Conservation (phyloP, 2,113 vertebrate species). For the Mystacornis crossleyi region DNA sequence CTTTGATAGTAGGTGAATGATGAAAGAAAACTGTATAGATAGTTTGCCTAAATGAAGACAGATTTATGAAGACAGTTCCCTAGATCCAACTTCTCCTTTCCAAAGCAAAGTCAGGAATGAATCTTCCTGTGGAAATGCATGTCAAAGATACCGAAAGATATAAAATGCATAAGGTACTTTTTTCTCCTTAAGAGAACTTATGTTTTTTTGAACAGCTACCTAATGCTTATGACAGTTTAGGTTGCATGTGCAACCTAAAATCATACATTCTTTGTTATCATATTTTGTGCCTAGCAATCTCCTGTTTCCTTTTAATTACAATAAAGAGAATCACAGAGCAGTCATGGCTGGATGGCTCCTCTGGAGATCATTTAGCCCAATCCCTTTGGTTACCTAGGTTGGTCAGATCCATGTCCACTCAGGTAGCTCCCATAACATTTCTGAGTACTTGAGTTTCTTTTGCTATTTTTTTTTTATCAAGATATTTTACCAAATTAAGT, state of each 20-base stretch:
- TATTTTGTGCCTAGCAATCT: background rate
- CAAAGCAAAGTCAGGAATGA: conserved; percentile 3
- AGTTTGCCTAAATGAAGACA: conserved; percentile 6
- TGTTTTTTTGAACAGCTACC: background rate
- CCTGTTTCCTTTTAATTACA: background rate
- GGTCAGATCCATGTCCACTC: no score
- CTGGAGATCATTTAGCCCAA: background rate
- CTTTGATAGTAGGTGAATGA: background rate
- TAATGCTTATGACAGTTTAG: background rate
- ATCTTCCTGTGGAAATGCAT: background rate
- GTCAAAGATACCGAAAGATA: background rate
- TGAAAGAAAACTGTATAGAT: background rate
- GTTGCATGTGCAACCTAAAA: background rate
- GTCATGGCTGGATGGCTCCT: rapidly evolving
- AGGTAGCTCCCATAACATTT: background rate
- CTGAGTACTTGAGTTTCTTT: background rate
- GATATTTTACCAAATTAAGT: background rate
- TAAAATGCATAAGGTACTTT: background rate
- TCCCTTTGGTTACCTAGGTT: background rate
- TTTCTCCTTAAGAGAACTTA: background rate
- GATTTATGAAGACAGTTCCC: background rate
- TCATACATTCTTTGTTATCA: rapidly evolving
- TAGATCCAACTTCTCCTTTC: background rate
- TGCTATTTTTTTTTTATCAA: background rate
- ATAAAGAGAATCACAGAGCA: background rate